phyloP scores from a whole-genome alignment of 2,888 invertebrate species.

The Schizaphis graminum region DNA sequence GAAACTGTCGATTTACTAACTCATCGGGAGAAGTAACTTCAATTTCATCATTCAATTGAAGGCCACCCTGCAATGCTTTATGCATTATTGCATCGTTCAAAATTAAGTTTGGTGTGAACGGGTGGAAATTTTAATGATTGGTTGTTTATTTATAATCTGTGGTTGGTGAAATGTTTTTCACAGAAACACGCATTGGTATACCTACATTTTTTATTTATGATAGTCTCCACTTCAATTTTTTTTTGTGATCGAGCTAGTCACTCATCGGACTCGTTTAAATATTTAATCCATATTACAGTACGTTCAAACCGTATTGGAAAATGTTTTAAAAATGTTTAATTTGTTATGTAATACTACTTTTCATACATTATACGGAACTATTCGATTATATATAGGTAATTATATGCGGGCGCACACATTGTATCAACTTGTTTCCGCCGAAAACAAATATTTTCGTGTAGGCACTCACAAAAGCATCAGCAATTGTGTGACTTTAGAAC shows the following conservation, averaged over 20 bases:
- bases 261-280: not conserved
- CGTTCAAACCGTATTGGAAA: not conserved
- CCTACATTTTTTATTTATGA: not conserved
- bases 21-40: not conserved
- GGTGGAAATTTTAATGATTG: not conserved
- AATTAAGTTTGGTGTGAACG: not conserved
- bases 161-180: not conserved
- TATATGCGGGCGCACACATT: not conserved
- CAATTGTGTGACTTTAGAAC: not conserved
- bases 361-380: not conserved
- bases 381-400: not conserved
- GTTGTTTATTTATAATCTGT: not conserved
- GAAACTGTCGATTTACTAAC: not conserved
- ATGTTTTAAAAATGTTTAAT: not conserved
- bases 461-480: not conserved
- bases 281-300: not conserved
- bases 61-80: not conserved
- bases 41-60: not conserved
- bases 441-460: not conserved
- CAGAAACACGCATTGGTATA: not conserved
- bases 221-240: not conserved
- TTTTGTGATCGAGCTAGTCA: not conserved
- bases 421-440: not conserved
- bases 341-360: not conserved
- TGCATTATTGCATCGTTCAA: not conserved